Base-by-base conservation (phyloP, 2,113 vertebrate species). In the Emberiza fucata region DNA sequence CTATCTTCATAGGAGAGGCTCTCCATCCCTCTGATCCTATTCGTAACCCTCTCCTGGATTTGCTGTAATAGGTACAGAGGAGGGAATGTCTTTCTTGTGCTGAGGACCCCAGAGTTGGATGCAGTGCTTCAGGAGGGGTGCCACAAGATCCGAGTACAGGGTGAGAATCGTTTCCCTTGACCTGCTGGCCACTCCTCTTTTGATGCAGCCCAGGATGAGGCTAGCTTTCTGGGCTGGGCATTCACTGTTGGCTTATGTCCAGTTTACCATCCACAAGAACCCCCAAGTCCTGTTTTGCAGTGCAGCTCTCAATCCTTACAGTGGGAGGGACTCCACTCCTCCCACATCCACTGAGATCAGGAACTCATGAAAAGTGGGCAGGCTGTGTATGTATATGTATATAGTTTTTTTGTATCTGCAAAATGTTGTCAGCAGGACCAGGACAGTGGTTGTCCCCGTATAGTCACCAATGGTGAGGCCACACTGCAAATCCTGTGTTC, bases 381-480 rank as follows among this genome's bases (percentile, higher is more conserved):
- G 7, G 28, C 27, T 59, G 6, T 17, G 40, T 22, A 14, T 42
- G 44, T 35, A 28, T 39, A 28, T 59, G 23, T 35, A 2, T 59
- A 37, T 25, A 25, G 21, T 25, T 45, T n/a, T n/a, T n/a, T 45
- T 66, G 12, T 39, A 17, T 51, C 15, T 20, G 23, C 19, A 45
- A 4, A 16, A 39, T 51, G 15, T 33, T 8, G 24, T 8, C 53
- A 53, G n/a, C 29, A 72, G 29, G 45, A 35, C 5, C n/a, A 47
- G 21, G 17, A 7, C 21, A 27, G 17, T 1, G 28, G 35, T 5
- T 7, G 7, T 31, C 5, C 21, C 20, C 10, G 9, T 39, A 37
- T 11, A 5, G 8, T 65, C 0, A 0, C 5, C 51, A 23, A n/a
- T 47, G 31, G 4, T 53, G 29, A 53, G 21, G n/a, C 11, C 15